Conservation (phyloP, 2,113 vertebrate species). For the Macquaria ambigua region DNA sequence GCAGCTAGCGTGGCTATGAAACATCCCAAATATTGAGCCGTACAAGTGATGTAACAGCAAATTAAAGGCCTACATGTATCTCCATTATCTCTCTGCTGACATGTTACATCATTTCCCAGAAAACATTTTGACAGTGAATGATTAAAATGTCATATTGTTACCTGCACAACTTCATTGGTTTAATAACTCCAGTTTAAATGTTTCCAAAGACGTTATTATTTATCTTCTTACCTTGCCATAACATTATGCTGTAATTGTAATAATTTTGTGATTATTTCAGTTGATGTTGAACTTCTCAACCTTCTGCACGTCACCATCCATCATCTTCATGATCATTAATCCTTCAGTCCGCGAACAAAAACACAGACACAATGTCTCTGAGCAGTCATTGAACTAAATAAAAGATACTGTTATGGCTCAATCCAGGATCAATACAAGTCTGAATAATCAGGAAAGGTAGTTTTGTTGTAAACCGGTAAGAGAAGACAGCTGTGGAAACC, state of each 20-base stretch:
- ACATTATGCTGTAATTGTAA: background rate
- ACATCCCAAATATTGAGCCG: background rate
- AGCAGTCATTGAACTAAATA: background rate
- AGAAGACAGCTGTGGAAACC: constrained; percentile 2
- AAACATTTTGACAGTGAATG: background rate
- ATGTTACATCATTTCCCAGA: background rate
- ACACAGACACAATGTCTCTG: background rate
- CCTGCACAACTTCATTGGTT: background rate
- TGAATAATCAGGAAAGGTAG: background rate
- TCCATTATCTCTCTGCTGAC: constrained; percentile 14
- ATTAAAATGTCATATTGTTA: background rate
- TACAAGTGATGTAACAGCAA: background rate
- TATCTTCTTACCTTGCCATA: background rate
- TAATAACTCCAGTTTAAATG: background rate
- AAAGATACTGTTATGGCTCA: background rate
- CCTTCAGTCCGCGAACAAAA: background rate
- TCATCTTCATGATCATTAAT: background rate
- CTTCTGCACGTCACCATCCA: background rate
- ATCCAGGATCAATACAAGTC: background rate
- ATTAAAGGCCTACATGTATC: background rate
- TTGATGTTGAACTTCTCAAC: constrained; percentile 23
- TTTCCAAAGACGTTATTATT: background rate
- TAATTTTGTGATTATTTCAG: background rate
- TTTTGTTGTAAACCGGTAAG: background rate
- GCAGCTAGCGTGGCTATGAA: background rate